Evolutionary conservation across 2,797 vertebrate genomes (phyloP).

Genomic region (Ptychobarbus kaznakovi): DNA sequence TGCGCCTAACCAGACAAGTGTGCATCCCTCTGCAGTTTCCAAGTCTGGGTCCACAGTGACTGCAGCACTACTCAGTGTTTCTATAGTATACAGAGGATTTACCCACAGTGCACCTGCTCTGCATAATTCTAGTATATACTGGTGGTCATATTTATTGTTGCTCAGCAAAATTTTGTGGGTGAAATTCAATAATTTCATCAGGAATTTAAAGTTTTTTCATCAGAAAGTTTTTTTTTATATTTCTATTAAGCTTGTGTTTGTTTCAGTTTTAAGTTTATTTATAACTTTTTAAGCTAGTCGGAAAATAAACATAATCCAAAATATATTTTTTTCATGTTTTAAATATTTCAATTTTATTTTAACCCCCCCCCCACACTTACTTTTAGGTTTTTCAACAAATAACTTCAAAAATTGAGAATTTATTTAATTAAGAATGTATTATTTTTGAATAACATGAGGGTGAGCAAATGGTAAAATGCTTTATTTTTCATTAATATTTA

Average conservation of each 20-base stretch:
- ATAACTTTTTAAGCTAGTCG: too few species aligned
- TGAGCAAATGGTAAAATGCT: too few species aligned
- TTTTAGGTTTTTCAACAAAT: too few species aligned
- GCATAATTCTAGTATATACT: neutral
- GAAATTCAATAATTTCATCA: neutral
- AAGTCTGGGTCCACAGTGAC: neutral
- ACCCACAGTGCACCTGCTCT: conserved; percentile 8
- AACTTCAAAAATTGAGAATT: too few species aligned
- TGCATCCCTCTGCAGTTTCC: neutral
- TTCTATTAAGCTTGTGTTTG: neutral
- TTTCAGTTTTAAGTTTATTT: neutral
- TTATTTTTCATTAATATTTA: too few species aligned
- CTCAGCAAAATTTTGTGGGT: neutral
- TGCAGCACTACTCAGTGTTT: neutral
- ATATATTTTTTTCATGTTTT: too few species aligned
- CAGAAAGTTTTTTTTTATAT: neutral
- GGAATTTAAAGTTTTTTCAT: neutral
- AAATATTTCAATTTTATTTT: too few species aligned
- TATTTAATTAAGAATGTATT: too few species aligned
- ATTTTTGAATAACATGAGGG: too few species aligned
- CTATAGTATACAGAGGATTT: neutral
- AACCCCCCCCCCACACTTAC: too few species aligned
- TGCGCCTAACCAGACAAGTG: neutral
- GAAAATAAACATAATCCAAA: too few species aligned
- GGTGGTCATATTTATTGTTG: neutral